These are phyloP conservation scores for Hapalemur alaotrensis DNA, from an alignment of 2,797 vertebrate species.

Conservation along the genomic window DNA sequence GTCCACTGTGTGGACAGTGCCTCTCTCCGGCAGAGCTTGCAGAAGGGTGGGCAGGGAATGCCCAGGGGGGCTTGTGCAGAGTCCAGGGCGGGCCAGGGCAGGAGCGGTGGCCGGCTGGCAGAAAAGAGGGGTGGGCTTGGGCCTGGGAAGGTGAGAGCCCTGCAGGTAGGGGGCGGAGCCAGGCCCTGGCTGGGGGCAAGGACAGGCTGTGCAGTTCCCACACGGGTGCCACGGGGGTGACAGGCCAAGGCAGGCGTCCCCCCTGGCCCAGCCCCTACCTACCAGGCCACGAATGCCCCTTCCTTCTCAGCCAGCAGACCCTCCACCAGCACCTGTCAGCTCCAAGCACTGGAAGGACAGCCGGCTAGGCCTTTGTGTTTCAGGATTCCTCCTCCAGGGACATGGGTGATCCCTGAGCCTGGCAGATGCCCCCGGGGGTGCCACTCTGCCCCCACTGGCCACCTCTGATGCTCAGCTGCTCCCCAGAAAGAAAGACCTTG, in stretches of 20 bases:
- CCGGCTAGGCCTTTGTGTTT: neutral
- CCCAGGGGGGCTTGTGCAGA: neutral
- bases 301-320: neutral
- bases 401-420: neutral
- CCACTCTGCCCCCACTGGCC: neutral
- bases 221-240: neutral
- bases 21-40: neutral
- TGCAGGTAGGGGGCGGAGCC: too few species aligned
- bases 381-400: neutral
- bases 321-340: neutral
- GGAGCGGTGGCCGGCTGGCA: neutral
- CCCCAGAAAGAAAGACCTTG: conserved; percentile 55
- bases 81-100: neutral
- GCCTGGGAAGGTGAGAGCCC: too few species aligned
- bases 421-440: neutral
- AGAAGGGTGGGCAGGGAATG: neutral
- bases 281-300: neutral
- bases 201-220: neutral
- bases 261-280: neutral
- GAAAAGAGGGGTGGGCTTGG: neutral
- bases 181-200: neutral
- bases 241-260: neutral
- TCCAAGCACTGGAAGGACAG: neutral
- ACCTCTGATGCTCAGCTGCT: conserved; percentile 43
- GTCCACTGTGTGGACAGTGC: neutral